A percentile compares a stretch with the other conserved stretches of the same genome.
These are phyloP conservation scores for Puntigrus tetrazona DNA, from an alignment of 2,113 vertebrate genomes.

Conservation along the genomic window DNA sequence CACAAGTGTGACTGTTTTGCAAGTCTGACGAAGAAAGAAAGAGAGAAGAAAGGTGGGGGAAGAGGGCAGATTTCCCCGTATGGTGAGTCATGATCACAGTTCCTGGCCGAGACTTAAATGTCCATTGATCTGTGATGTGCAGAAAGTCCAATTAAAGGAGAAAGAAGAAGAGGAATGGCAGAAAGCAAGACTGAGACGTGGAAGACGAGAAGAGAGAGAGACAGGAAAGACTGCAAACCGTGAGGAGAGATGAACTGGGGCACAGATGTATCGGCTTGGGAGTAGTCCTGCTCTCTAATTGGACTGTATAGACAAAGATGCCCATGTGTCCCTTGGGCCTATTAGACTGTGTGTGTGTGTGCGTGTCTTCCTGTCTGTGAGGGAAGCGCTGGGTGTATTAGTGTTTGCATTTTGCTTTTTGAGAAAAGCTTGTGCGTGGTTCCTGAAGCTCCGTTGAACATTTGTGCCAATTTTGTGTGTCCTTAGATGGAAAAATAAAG, in stretches of 20 bases:
- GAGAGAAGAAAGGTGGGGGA: background rate
- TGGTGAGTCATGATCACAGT: constrained; percentile 48
- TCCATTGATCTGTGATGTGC: constrained; percentile 60
- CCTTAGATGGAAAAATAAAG: background rate
- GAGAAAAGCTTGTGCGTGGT: background rate
- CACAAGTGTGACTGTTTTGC: constrained; percentile 56
- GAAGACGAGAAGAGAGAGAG: background rate
- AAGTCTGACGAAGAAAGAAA: constrained; percentile 12
- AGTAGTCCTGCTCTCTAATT: constrained; percentile 67
- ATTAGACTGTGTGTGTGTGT: constrained; percentile 66
- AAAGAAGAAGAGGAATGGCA: background rate
- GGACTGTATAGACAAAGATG: constrained; percentile 69
- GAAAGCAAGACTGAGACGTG: background rate
- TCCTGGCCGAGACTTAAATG: constrained; percentile 47
- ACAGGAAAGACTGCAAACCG: constrained; percentile 37
- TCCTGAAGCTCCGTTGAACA: background rate
- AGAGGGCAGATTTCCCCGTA: background rate
- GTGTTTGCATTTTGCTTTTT: constrained; percentile 7
- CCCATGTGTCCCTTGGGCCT: constrained; percentile 70
- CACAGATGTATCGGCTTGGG: constrained; percentile 17
- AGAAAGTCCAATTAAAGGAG: constrained; percentile 63
- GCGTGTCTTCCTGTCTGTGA: constrained; percentile 58
- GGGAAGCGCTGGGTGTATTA: constrained; percentile 56
- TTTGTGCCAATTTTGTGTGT: constrained; percentile 1
- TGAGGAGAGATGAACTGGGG: constrained; percentile 47